These are phyloP conservation scores for Poecilia gillii DNA, from an alignment of 2,797 vertebrate species.

Conservation along the genomic window DNA sequence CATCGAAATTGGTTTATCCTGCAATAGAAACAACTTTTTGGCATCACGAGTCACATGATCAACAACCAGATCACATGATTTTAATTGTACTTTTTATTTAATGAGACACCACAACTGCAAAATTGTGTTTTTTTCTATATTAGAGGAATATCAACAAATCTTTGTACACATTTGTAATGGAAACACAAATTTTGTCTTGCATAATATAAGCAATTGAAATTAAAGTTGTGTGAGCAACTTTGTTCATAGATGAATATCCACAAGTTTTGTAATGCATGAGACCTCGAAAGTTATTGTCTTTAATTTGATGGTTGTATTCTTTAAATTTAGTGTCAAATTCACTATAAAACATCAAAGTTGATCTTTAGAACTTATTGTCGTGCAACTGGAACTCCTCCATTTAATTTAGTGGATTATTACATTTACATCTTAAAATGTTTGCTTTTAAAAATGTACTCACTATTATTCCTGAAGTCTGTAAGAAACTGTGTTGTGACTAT, in stretches of 20 bases:
- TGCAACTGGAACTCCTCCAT: not conserved
- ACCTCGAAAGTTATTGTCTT: not conserved
- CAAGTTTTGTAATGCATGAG: not conserved
- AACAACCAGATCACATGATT: no score
- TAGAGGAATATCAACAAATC: no score
- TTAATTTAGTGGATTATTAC: not conserved
- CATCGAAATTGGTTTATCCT: no score
- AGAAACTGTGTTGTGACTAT: not conserved
- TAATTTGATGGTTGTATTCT: not conserved
- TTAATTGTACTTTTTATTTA: no score
- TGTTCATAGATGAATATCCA: not conserved
- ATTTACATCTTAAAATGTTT: not conserved
- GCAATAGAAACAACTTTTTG: no score
- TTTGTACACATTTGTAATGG: no score
- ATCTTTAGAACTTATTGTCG: not conserved
- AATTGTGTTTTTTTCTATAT: no score
- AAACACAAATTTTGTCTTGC: no score
- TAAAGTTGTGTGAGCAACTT: not conserved
- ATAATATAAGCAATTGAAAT: not conserved
- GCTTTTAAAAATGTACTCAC: not conserved
- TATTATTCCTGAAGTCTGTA: not conserved
- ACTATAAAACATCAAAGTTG: no score
- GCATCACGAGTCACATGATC: no score
- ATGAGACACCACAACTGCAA: no score
- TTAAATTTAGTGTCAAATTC: not conserved